phyloP scores from a whole-genome alignment of 2,888 invertebrate genomes.

The Thymelicus lineola region DNA sequence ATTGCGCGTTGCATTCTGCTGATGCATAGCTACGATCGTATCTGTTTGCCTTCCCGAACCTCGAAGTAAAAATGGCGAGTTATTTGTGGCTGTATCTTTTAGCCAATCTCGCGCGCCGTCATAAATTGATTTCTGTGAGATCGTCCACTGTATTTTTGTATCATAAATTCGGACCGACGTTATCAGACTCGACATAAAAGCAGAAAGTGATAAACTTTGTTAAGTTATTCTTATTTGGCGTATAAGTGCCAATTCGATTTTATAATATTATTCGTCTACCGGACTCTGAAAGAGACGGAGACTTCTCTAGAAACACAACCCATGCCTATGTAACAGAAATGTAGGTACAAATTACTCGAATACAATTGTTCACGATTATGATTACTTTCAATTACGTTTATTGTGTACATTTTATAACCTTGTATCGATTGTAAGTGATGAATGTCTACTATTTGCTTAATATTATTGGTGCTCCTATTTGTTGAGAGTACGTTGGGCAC shows the following conservation, averaged over 20 bases:
- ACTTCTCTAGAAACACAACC: no score
- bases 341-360: not conserved
- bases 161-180: not conserved
- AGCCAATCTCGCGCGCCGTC: slow-evolving; percentile 12
- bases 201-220: not conserved
- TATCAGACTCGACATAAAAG: not conserved
- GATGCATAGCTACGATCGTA: slow-evolving; percentile 30
- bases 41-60: slow-evolving; percentile 35
- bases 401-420: no score
- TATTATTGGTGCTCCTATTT: no score
- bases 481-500: no score
- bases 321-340: no score
- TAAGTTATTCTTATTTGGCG: not conserved
- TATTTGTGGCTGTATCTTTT: slow-evolving; percentile 24
- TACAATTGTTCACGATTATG: no score
- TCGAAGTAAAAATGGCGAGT: slow-evolving; percentile 23
- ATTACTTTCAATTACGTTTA: no score
- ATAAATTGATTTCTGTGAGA: slow-evolving; percentile 4
- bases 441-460: no score
- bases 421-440: no score
- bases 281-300: no score
- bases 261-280: not conserved
- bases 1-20: slow-evolving; percentile 63
- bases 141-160: not conserved
- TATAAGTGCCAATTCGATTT: not conserved